Conservation (phyloP, 35 echinoderm and acorn worm genomes). For the Ophioderma brevispina region DNA sequence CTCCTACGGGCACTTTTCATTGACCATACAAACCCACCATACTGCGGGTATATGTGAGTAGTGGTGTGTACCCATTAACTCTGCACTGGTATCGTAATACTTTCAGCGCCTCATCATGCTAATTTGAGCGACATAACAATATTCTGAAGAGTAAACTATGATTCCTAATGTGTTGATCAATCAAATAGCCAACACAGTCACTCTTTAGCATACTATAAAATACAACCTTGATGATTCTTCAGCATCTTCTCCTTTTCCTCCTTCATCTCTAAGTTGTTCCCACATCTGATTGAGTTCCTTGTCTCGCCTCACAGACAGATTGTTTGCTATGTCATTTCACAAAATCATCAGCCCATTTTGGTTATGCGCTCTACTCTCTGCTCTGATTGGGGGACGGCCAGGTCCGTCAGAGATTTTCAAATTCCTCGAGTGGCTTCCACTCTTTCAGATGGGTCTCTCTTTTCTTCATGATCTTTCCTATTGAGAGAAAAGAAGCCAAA, state of each 20-base stretch:
- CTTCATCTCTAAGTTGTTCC: conserved; percentile 77
- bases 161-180: neutral
- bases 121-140: neutral
- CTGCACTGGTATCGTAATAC: too few species aligned
- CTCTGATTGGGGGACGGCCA: conserved; percentile 66
- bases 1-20: too few species aligned
- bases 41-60: too few species aligned
- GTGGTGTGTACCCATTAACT: too few species aligned
- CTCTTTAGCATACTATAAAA: neutral
- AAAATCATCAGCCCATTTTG: conserved; percentile 97
- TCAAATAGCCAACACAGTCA: neutral
- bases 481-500: too few species aligned
- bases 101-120: too few species aligned
- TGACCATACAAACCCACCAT: too few species aligned
- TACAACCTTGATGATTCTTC: conserved; percentile 89
- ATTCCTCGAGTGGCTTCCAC: conserved; percentile 72
- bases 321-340: conserved; percentile 95
- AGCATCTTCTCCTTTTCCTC: conserved; percentile 89
- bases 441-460: conserved; percentile 85
- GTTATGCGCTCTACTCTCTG: conserved; percentile 80
- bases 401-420: conserved; percentile 96
- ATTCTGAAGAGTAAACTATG: neutral
- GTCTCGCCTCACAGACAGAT: conserved; percentile 68
- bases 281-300: conserved; percentile 87
- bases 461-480: conserved; percentile 86